Conservation (phyloP, 2,888 invertebrate genomes). For the Linyphia triangularis region DNA sequence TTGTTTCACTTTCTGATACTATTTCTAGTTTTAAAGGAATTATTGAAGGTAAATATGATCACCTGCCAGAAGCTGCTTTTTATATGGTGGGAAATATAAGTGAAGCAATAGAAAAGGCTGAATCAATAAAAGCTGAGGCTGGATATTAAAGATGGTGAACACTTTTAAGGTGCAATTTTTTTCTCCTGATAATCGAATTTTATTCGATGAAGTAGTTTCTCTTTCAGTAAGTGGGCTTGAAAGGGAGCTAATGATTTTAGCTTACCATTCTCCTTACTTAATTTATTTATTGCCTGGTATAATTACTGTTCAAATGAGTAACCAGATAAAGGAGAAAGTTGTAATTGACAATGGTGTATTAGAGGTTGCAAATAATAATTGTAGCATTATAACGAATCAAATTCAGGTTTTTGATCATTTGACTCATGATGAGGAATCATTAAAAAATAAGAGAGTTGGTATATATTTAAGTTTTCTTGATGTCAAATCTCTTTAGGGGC, state of each 20-base stretch:
- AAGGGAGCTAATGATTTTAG: neutral
- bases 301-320: too few relatives aligned
- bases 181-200: neutral
- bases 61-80: conserved; percentile 77
- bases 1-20: conserved; percentile 76
- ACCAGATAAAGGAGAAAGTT: too few relatives aligned
- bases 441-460: too few relatives aligned
- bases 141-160: neutral
- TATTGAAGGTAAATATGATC: conserved; percentile 76
- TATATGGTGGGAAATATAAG: conserved; percentile 77
- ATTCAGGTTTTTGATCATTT: too few relatives aligned
- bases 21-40: conserved; percentile 76
- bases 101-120: conserved; percentile 76
- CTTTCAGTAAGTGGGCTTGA: neutral
- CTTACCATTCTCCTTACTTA: neutral
- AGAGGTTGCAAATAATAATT: too few relatives aligned
- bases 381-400: too few relatives aligned
- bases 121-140: neutral
- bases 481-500: too few relatives aligned
- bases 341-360: too few relatives aligned
- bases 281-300: neutral
- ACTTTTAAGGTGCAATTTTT: neutral
- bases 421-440: too few relatives aligned
- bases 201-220: neutral
- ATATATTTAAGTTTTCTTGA: too few relatives aligned